Evolutionary conservation across 1,140 invertebrate species (phyloP).

Genomic region (Bombus superbus): DNA sequence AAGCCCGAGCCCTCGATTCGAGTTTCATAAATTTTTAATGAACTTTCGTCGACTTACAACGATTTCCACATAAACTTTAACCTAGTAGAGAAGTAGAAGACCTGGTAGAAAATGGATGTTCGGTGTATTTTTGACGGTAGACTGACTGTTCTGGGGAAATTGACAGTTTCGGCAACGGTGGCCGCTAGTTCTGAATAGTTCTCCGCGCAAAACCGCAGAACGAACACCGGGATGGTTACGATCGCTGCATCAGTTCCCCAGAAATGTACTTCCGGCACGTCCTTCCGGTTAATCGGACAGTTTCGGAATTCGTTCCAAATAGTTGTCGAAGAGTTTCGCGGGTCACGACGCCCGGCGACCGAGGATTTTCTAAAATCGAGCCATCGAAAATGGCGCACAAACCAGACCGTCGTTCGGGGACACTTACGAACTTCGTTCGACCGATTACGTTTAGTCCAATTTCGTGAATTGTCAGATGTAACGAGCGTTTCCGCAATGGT

Average conservation of each 20-base stretch:
- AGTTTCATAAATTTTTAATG: too few relatives aligned
- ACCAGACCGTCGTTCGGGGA: neutral
- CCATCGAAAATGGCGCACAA: slow-evolving; percentile 16
- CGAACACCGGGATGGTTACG: slow-evolving; percentile 59
- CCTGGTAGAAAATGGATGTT: neutral
- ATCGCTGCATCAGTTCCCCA: slow-evolving; percentile 61
- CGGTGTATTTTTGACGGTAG: slow-evolving; percentile 60
- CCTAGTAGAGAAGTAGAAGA: too few relatives aligned
- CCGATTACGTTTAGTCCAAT: neutral
- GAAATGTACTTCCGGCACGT: slow-evolving; percentile 72
- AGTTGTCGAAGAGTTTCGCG: slow-evolving; percentile 65
- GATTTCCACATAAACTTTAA: too few relatives aligned
- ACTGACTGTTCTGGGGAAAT: slow-evolving; percentile 64
- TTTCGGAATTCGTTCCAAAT: slow-evolving; percentile 68
- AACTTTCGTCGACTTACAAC: too few relatives aligned
- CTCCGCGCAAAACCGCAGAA: slow-evolving; percentile 64
- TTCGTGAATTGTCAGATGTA: neutral
- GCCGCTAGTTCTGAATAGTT: slow-evolving; percentile 65
- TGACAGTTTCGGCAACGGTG: slow-evolving; percentile 62
- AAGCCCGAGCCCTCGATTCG: too few relatives aligned
- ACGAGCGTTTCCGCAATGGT: too few relatives aligned
- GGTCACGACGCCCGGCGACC: slow-evolving; percentile 11
- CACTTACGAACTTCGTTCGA: neutral
- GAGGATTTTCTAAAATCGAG: slow-evolving; percentile 38
- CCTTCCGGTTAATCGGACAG: slow-evolving; percentile 70